Base-by-base conservation (phyloP, 2,888 invertebrate species). In the Trachelus stipa region DNA sequence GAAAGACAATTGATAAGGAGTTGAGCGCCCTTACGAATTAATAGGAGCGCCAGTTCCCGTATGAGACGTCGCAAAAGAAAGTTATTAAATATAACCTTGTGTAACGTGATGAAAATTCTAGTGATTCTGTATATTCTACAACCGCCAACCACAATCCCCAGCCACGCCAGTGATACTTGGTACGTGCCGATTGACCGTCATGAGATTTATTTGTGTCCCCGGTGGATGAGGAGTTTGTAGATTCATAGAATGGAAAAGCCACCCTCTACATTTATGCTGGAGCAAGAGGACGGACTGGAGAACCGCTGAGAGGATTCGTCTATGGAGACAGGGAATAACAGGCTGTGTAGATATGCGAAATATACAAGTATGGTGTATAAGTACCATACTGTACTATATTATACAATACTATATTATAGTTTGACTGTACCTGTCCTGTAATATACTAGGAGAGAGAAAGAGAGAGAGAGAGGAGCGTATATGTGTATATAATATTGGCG, bases 1-100 rank as follows among this genome's bases (percentile, higher is more conserved):
- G n/a, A 15, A 15, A 56, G 31, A 73, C 31, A 68, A 23, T 68
- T 68, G 68, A 12, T 56, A n/a, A 12, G 35, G 34, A 12, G 15
- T 33, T 40, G 30, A 68, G 12, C 40, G 73, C 34, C 37, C 75
- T 71, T 75, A 73, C 9, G 31, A 69, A 56, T 23, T 56, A 56
- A 56, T 56, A 23, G 56, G 56, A 15, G 56, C 56, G 56, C 56
- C 23, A 15, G 56, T 23, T 56, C 56, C 23, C 56, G 23, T 56
- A 56, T 0, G 79, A 79, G 81, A 83, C 80, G 80, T 75, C 80
- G 80, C 79, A 68, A 77, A 75, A 84, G 86, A 83, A 82, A 84
- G 80, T 80, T 87, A 85, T 84, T 80, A 87, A 88, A 88, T 88
- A 88, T 87, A 87, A 88, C 79, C 88, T 87, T 88, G 85, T 87